Evolutionary conservation across 2,113 vertebrate genomes (phyloP).

Genomic region (Buteo buteo): DNA sequence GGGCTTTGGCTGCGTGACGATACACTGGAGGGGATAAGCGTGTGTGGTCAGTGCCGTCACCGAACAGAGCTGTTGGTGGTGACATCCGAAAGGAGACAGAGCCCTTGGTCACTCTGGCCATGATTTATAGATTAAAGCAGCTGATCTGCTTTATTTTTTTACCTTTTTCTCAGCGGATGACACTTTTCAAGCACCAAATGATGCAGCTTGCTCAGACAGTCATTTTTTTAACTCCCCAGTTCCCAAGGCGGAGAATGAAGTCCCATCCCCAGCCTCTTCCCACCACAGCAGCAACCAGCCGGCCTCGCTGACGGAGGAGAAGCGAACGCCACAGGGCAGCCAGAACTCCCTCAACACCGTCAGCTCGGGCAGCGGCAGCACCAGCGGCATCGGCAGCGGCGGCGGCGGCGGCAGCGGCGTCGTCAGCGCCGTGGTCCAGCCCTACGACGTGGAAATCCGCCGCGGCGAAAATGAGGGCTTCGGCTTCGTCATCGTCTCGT

Average conservation of each 20-base stretch:
- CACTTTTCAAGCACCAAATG: background rate
- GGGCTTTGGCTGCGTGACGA: background rate
- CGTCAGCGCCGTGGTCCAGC: slow-evolving; percentile 81
- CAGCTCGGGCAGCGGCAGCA: slow-evolving; percentile 95
- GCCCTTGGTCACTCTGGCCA: background rate
- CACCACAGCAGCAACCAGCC: slow-evolving; percentile 98
- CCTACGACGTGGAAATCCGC: slow-evolving; percentile 95
- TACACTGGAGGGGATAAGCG: background rate
- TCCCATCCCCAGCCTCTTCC: slow-evolving; percentile 94
- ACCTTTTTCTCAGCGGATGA: background rate
- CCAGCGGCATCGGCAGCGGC: slow-evolving; percentile 90
- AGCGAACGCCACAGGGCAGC: slow-evolving; percentile 94
- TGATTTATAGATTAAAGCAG: background rate
- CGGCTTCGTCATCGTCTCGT: slow-evolving; percentile 97
- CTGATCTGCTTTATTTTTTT: background rate
- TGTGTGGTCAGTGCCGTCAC: background rate
- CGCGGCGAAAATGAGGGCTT: slow-evolving; percentile 96
- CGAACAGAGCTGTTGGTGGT: background rate
- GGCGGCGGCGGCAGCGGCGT: slow-evolving; percentile 83
- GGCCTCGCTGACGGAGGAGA: slow-evolving; percentile 91
- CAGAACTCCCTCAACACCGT: slow-evolving; percentile 97
- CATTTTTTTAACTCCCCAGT: slow-evolving; percentile 43
- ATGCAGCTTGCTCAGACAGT: background rate
- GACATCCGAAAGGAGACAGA: background rate
- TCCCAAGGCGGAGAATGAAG: slow-evolving; percentile 89